Evolutionary conservation across 2,113 vertebrate species (phyloP), one percentile per base, ranked within the genome.

Genomic region (Sander lucioperca): DNA sequence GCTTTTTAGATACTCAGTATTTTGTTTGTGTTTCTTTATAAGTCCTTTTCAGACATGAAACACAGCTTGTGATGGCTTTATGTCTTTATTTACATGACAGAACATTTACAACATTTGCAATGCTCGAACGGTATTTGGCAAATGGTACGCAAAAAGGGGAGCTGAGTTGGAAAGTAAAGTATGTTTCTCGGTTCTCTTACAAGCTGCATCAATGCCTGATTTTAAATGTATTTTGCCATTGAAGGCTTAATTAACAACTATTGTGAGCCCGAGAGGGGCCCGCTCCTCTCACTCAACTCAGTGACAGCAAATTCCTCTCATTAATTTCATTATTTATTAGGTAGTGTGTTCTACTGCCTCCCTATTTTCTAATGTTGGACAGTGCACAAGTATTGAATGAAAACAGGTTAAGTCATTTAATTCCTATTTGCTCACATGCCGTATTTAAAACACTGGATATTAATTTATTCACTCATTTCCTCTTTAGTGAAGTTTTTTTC

Each of bases 381-480:
- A 23, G 13, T 58, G 7, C 27, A 8, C 10, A 43, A 2, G 39
- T 43, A 43, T 11, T 43, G 39, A 43, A 43, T 43, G 39, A 43
- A 43, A 11, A 43, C 39, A 11, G 39, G 10, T 43, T 43, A 43
- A 43, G 39, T 43, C 10, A 9, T 33, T 59, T 4, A 19, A 61
- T 61, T 61, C 27, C 14, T 61, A 30, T 59, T 61, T 62, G 16
- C 30, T 36, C 30, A 19, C 18, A 12, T 21, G 30, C 9, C 33
- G 5, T 13, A 12, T 33, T 10, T 61, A 19, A 56, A 54, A 56
- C 54, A 14, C 54, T 56, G n/a, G 50, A 51, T 51, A 51, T 50
- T 51, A 12, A 51, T 54, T n/a, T 21, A 54, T 54, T 10, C 51
- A 54, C 21, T 80, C n/a, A 27, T 63, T 87, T 87, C 72, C 80